Evolutionary conservation across 2,888 invertebrate species (phyloP), one percentile per base, ranked within the genome.

Genomic region (Patella caerulea): DNA sequence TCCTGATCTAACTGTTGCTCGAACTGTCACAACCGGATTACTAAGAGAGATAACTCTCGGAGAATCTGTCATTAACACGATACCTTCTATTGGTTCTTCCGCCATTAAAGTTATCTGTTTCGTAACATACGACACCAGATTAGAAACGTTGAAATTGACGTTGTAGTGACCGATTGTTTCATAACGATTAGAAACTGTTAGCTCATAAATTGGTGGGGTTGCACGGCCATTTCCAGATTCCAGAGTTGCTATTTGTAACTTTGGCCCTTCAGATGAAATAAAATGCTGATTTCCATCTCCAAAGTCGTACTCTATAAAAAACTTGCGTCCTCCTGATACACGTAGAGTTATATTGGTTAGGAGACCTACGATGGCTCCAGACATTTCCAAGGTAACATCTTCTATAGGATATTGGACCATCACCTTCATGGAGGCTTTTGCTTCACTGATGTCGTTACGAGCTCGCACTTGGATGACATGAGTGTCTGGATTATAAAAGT

Each of bases 61-160:
- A 45, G 85, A 82, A 59, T 79, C 78, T 72, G 86, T 83, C 12
- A 71, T 78, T 72, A 89, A 71, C 70, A 73, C 74, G 4, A 88
- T 80, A 17, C 79, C 83, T 14, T 78, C 80, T 34, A 89, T 87
- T 11, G 86, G 85, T 69, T 86, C 86, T 65, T 83, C 83, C 0
- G 86, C 83, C 1, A 76, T 34, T 15, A 83, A 85, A 9, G 78
- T 70, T 15, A 80, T 81, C 3, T 74, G 79, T 9, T 79, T 78
- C 1, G 73, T 56, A 7, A 84, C 75, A 19, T 56, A 77, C 29
- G 86, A 86, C 5, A 88, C 81, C 7, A 78, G 76, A 77, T 88
- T 89, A 24, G 84, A 86, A 3, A 88, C 85, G 53, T 83, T 85
- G 3, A 88, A 86, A 1, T 76, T 81, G 12, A 90, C 81, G 15